Percentiles rank a stretch among this genome's conserved stretches.
Conservation (phyloP, 2,797 vertebrate genomes). For the Alca torda region DNA sequence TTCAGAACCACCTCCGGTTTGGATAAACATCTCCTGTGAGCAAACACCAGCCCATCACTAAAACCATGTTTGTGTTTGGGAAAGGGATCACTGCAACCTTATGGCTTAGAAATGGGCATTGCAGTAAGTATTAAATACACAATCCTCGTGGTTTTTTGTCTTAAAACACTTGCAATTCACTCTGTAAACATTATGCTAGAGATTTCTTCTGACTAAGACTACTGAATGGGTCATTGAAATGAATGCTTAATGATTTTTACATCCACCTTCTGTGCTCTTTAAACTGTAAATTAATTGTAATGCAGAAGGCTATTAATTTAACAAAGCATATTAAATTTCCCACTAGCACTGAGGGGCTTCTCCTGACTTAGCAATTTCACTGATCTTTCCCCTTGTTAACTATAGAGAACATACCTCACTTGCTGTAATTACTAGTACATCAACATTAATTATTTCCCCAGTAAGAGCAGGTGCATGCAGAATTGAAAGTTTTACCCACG, state of each 20-base stretch:
- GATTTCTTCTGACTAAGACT: background rate
- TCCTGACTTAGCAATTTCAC: constrained; percentile 3
- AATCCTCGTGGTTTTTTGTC: background rate
- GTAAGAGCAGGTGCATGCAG: background rate
- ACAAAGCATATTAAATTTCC: constrained; percentile 40
- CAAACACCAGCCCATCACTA: background rate
- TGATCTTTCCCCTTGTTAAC: constrained; percentile 12
- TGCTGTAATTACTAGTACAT: constrained; percentile 24
- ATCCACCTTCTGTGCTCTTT: constrained; percentile 44
- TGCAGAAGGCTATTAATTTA: constrained; percentile 49
- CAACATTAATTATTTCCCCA: constrained; percentile 13
- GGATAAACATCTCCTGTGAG: background rate
- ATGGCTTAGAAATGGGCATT: background rate
- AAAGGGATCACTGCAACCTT: background rate
- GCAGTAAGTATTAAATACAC: background rate
- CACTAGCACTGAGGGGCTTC: background rate
- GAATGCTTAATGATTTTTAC: constrained; percentile 29
- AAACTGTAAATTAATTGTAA: constrained; percentile 40
- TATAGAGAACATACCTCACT: background rate
- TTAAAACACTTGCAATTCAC: background rate
- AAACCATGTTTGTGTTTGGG: background rate
- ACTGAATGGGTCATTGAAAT: background rate
- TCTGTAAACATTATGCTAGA: background rate
- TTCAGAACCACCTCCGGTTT: background rate
- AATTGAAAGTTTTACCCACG: background rate